Base-by-base conservation (phyloP, 2,888 invertebrate genomes). In the Leptopilina myrica region DNA sequence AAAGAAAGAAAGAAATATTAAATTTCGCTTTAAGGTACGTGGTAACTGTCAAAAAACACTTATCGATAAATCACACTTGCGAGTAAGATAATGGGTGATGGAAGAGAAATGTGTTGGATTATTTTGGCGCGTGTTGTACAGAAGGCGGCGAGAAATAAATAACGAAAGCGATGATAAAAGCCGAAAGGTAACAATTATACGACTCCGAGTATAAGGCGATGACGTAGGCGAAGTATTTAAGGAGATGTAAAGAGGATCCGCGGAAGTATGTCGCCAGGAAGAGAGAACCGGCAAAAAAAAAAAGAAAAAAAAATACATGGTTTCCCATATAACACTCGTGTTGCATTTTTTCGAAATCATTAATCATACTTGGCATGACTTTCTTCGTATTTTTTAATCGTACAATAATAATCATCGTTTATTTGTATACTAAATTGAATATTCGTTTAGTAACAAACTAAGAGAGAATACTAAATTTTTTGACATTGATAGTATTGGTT, bases 101-200 rank as follows among this genome's bases (percentile, higher is more conserved):
- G 73, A 56, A 73, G 73, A 73, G 73, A 73, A 73, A 73, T 73
- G 73, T 73, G 56, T 26, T 49, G 49, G 69, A 49, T 69, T 69
- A 69, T 69, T 62, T 62, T 69, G 69, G 73, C 73, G 73, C 73
- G 73, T 73, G 73, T 73, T 73, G 53, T 73, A 73, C 73, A 73
- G 73, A 73, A 73, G 73, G 73, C 73, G 73, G 67, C 78, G 56
- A 73, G 73, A 73, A 73, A 73, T 73, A 73, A 73, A 73, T 73
- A 73, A 73, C 53, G 73, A 73, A 73, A 73, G 73, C 73, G 73
- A 73, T 73, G 73, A 73, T 73, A 73, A 73, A 73, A 73, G 73
- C 56, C 56, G 73, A 73, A 73, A 73, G 69, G 69, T 69, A 69
- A 69, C 69, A 69, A 69, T 69, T 69, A 62, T 62, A 69, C 69